Percentiles rank a stretch among this genome's conserved stretches.
phyloP scores from a whole-genome alignment of 2,888 invertebrate species.

The Lepidocyrtinus sp. region DNA sequence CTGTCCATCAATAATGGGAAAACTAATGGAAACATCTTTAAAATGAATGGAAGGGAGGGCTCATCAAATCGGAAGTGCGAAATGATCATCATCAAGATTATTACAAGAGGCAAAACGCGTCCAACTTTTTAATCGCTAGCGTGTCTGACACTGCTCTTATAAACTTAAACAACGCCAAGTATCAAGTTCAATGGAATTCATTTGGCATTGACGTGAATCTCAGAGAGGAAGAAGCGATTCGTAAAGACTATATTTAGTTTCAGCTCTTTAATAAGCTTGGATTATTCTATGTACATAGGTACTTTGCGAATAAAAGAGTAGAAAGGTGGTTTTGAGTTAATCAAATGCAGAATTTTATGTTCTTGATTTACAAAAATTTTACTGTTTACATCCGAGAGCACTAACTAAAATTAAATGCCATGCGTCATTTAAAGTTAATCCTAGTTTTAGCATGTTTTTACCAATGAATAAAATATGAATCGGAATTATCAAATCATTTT shows the following conservation, averaged over 20 bases:
- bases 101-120: conserved; percentile 33
- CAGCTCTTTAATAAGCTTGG: not conserved
- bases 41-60: conserved; percentile 39
- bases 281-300: not conserved
- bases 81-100: conserved; percentile 29
- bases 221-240: conserved; percentile 35
- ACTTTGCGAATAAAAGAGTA: no score
- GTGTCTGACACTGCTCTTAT: conserved; percentile 27
- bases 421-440: no score
- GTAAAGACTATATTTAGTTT: not conserved
- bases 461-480: no score
- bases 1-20: conserved; percentile 46
- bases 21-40: conserved; percentile 33
- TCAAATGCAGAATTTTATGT: no score
- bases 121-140: conserved; percentile 11
- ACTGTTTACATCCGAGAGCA: no score
- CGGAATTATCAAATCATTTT: no score
- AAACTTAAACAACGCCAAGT: conserved; percentile 45
- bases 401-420: no score
- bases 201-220: conserved; percentile 51
- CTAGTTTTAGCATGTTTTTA: no score
- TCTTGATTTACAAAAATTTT: no score
- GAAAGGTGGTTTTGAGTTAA: no score
- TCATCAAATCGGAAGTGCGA: conserved; percentile 54
- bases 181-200: conserved; percentile 58